These are phyloP conservation scores for Channallabes apus DNA, from an alignment of 2,797 vertebrate species.

Conservation along the genomic window DNA sequence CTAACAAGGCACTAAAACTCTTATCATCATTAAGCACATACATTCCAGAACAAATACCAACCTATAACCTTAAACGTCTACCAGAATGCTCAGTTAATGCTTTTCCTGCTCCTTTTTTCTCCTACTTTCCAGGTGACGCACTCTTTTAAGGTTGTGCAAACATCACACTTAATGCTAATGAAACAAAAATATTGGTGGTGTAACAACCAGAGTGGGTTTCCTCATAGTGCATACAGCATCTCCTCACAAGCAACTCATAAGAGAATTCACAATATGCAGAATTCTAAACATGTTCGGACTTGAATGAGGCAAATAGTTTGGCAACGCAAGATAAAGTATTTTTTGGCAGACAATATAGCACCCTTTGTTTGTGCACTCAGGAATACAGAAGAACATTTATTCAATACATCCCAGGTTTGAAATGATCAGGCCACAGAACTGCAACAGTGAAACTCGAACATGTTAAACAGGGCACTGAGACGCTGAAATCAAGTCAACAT, in stretches of 20 bases:
- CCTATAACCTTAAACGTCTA: background rate
- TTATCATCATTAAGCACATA: background rate
- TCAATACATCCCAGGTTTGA: too few species aligned
- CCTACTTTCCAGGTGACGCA: too few species aligned
- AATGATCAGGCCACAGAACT: background rate
- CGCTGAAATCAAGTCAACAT: background rate
- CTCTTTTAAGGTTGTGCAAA: too few species aligned
- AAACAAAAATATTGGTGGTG: background rate
- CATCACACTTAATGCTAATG: slow-evolving; percentile 12
- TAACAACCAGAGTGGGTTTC: background rate
- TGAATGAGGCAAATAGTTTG: slow-evolving; percentile 4
- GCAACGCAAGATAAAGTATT: slow-evolving; percentile 8
- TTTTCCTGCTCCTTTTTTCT: too few species aligned
- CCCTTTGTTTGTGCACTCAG: background rate
- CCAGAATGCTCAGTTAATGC: background rate
- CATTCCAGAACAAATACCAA: slow-evolving; percentile 5
- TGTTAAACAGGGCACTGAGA: background rate
- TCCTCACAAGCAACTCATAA: background rate
- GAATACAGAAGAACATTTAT: background rate
- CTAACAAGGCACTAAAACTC: slow-evolving; percentile 22
- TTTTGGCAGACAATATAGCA: background rate
- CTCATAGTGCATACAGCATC: slow-evolving; percentile 5
- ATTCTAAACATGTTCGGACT: background rate
- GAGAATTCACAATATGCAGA: background rate
- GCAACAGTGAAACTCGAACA: slow-evolving; percentile 6